Base-by-base conservation (phyloP, 2,888 invertebrate genomes). In the Isotomurus palustris region DNA sequence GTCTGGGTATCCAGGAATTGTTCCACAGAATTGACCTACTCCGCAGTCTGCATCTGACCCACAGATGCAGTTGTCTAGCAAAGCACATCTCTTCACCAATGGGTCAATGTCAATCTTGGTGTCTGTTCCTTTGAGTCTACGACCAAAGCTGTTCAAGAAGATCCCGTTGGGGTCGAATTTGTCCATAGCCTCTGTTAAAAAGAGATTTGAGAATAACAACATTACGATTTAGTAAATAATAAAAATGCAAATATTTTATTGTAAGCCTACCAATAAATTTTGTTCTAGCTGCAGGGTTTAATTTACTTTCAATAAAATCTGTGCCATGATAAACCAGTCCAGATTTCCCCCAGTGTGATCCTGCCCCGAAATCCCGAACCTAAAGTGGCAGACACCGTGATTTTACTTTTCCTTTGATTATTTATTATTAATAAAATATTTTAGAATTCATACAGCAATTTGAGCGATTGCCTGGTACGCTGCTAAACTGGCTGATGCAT, bases 321-420 rank as follows among this genome's bases (percentile, higher is more conserved):
- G n/a, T 32, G 12, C 32, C 54, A 14, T 61, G 61, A 28, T 57
- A 61, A 27, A 54, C 45, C 12, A 27, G 32, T 2, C 54, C 61
- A 25, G 50, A 27, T 47, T 61, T 61, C 24, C 61, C 61, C 57
- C 57, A 58, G 47, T 61, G 57, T 14, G 57, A 45, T 2, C 54
- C 48, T 22, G 54, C 61, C 12, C 21, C 14, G 28, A 49, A 53
- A 25, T 43, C 29, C 6, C 32, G 10, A 1, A 21, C 27, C 47
- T 54, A 27, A n/a, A n/a, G n/a, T n/a, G n/a, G n/a, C n/a, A n/a
- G n/a, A n/a, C n/a, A n/a, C n/a, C n/a, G n/a, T n/a, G n/a, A n/a
- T n/a, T n/a, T n/a, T n/a, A n/a, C n/a, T n/a, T n/a, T n/a, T 10
- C 14, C 14, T 32, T 32, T 32, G 8, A 32, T 32, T 32, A 10